Evolutionary conservation across 2,888 invertebrate genomes (phyloP), one percentile per base, ranked within the genome.

Genomic region (Caenorhabditis afra): DNA sequence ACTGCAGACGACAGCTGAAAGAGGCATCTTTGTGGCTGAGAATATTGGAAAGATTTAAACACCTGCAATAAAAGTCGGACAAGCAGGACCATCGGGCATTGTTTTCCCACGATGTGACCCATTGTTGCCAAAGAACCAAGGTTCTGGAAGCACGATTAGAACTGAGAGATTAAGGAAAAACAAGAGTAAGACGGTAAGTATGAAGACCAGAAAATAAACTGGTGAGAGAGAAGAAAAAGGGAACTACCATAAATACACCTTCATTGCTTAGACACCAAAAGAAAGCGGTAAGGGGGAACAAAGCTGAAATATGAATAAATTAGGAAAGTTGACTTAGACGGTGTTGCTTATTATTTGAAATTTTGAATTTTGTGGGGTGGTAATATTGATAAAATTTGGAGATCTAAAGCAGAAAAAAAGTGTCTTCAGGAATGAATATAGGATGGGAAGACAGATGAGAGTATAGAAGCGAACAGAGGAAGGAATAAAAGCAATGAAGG

Each of bases 21-120:
- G 50, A 50, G 14, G 3, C 3, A 8, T 16, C 14, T 62, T 62
- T 64, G 5, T 35, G 3, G 23, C 35, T 50, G 18, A 49, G 35
- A 16, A 11, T 39, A 23, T 23, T 0, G 14, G 16, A 52, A 45
- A 35, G 39, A 57, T 1, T 47, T 29, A 12, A 50, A 18, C 16
- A 83, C 81, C 73, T 83, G 83, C 11, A 83, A 20, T 11, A 85
- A 55, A 12, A 85, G 71, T 45, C 77, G 76, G 23, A 83, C 44
- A 14, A 85, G 50, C n/a, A 85, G 66, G 10, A 85, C 70, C 79
- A 85, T 80, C 10, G 85, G 85, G 49, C 85, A 85, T 59, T 68
- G 65, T 62, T 76, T 75, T 41, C 71, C 75, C 20, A 61, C 53
- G 12, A 80, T 66, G 39, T 73, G 73, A 58, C 79, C 79, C 79